Evolutionary conservation across 2,888 invertebrate species (phyloP).

Genomic region (Microdon myrmicae): DNA sequence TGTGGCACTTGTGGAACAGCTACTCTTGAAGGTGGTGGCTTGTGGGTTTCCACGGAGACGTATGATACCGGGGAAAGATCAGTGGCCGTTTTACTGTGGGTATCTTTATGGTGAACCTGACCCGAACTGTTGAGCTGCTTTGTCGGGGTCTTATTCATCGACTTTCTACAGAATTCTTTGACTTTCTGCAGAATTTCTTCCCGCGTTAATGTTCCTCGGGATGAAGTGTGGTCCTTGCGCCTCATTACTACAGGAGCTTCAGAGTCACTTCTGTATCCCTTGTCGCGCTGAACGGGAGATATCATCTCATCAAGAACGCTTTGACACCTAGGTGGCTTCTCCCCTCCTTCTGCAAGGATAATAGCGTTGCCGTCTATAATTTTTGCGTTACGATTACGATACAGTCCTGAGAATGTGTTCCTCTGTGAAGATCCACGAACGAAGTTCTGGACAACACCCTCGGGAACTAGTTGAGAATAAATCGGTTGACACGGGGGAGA

Average conservation of each 20-base stretch:
- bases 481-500: constrained; percentile 37
- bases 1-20: constrained; percentile 63
- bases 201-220: constrained; percentile 59
- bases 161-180: constrained; percentile 65
- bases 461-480: constrained; percentile 48
- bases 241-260: constrained; percentile 58
- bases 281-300: constrained; percentile 21
- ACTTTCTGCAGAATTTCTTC: constrained; percentile 65
- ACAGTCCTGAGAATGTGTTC: constrained; percentile 62
- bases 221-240: constrained; percentile 52
- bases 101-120: constrained; percentile 28
- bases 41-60: constrained; percentile 62
- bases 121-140: constrained; percentile 33
- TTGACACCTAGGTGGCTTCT: constrained; percentile 60
- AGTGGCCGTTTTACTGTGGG: constrained; percentile 50
- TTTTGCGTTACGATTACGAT: constrained; percentile 59
- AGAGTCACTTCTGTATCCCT: constrained; percentile 58
- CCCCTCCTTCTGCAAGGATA: constrained; percentile 31
- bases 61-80: constrained; percentile 65
- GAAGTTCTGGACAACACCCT: constrained; percentile 54
- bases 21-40: constrained; percentile 56
- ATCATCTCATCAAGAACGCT: constrained; percentile 63
- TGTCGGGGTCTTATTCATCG: constrained; percentile 61
- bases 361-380: constrained; percentile 57
- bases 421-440: constrained; percentile 62